phyloP scores from a whole-genome alignment of 2,888 invertebrate species.

The Eueremaeus valkanovi region DNA sequence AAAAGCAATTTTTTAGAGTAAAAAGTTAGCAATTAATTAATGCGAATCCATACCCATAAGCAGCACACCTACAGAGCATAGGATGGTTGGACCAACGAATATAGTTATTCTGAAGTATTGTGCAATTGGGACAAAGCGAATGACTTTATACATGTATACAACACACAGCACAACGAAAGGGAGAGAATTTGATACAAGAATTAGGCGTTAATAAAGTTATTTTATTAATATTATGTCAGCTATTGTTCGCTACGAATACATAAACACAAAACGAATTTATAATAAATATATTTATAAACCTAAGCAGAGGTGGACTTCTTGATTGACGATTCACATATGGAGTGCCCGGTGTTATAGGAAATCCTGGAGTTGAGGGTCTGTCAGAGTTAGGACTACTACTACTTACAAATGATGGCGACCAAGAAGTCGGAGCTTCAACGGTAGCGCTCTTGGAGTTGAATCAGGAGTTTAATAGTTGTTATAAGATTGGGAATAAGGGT shows the following conservation, averaged over 20 bases:
- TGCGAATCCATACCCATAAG: neutral
- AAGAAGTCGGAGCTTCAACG: slow-evolving; percentile 40
- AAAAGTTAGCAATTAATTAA: neutral
- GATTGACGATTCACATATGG: slow-evolving; percentile 69
- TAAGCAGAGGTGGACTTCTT: slow-evolving; percentile 18
- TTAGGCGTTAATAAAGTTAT: slow-evolving; percentile 25
- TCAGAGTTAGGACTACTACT: slow-evolving; percentile 46
- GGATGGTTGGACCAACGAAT: neutral
- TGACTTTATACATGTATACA: slow-evolving; percentile 1
- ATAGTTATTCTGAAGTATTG: neutral
- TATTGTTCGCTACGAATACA: neutral
- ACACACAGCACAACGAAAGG: neutral
- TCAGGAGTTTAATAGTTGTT: neutral
- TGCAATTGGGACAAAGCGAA: neutral
- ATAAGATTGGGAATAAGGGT: neutral
- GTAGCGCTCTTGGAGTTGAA: neutral
- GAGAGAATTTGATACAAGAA: neutral
- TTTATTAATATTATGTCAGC: too few relatives aligned
- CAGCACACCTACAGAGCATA: neutral
- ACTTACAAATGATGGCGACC: slow-evolving; percentile 46
- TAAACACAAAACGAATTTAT: neutral
- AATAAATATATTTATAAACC: neutral
- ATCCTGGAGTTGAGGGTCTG: slow-evolving; percentile 79
- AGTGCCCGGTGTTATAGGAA: slow-evolving; percentile 85
- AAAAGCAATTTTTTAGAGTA: neutral